Evolutionary conservation across 2,888 invertebrate genomes (phyloP).

Genomic region (Dolichopus griseipennis): DNA sequence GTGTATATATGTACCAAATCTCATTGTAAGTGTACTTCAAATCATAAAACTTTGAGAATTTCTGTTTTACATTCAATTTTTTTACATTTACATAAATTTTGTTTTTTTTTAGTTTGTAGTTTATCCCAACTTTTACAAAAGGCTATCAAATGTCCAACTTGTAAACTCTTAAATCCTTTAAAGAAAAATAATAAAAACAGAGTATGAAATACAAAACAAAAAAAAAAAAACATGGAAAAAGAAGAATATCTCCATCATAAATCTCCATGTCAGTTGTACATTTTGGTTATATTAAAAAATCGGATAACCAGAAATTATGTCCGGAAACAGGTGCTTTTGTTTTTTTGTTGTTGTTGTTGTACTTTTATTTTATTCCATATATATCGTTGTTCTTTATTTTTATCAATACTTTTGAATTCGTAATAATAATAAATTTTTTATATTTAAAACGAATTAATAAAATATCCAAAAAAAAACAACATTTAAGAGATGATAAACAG

Average conservation of each 20-base stretch:
- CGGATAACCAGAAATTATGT: conserved; percentile 8
- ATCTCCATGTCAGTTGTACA: background rate
- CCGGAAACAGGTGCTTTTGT: conserved; percentile 8
- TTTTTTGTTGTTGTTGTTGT: background rate
- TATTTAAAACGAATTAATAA: background rate
- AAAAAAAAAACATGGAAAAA: background rate
- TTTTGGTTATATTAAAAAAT: background rate
- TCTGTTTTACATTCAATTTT: too few species aligned
- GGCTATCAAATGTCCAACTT: too few species aligned
- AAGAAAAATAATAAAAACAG: too few species aligned
- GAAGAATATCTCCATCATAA: background rate
- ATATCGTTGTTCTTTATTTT: too few species aligned
- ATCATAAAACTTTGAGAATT: too few species aligned
- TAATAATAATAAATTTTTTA: background rate
- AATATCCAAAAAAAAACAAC: background rate
- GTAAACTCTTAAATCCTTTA: too few species aligned
- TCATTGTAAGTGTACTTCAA: too few species aligned
- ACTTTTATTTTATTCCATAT: background rate
- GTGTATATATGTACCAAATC: too few species aligned
- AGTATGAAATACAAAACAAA: background rate
- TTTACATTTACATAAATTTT: too few species aligned
- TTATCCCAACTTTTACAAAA: too few species aligned
- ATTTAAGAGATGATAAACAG: background rate
- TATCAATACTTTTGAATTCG: background rate
- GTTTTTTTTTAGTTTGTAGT: too few species aligned